These are phyloP conservation scores for Microchrysa polita DNA, from an alignment of 2,888 invertebrate genomes.

Conservation along the genomic window DNA sequence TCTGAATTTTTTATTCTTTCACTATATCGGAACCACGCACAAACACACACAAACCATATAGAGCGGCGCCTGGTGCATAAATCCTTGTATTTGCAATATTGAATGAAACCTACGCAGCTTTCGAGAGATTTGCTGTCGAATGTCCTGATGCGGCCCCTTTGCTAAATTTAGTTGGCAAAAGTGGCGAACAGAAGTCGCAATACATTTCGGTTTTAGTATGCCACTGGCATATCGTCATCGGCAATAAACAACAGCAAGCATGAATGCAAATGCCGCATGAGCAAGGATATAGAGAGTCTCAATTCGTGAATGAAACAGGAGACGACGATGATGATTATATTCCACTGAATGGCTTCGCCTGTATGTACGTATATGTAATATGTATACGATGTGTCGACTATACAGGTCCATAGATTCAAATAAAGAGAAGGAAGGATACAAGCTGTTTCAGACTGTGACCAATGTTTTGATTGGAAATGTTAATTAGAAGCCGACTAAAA, in stretches of 20 bases:
- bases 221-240: no score
- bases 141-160: no score
- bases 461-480: no score
- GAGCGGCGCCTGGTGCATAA: background rate
- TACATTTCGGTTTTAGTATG: no score
- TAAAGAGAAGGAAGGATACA: no score
- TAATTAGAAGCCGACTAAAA: no score
- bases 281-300: background rate
- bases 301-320: slow-evolving; percentile 13
- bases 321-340: background rate
- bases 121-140: no score
- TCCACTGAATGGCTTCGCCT: background rate
- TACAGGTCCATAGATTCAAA: background rate
- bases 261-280: background rate
- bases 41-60: no score
- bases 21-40: no score
- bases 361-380: background rate
- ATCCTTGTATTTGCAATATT: no score
- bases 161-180: slow-evolving; percentile 1
- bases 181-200: no score
- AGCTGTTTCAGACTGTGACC: no score
- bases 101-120: slow-evolving; percentile 29
- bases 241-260: background rate
- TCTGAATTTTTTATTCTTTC: background rate
- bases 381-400: background rate